A percentile compares a stretch with the other conserved stretches of the same genome.
Evolutionary conservation across 2,888 invertebrate genomes (phyloP).

Genomic region (Eilema griseolum): DNA sequence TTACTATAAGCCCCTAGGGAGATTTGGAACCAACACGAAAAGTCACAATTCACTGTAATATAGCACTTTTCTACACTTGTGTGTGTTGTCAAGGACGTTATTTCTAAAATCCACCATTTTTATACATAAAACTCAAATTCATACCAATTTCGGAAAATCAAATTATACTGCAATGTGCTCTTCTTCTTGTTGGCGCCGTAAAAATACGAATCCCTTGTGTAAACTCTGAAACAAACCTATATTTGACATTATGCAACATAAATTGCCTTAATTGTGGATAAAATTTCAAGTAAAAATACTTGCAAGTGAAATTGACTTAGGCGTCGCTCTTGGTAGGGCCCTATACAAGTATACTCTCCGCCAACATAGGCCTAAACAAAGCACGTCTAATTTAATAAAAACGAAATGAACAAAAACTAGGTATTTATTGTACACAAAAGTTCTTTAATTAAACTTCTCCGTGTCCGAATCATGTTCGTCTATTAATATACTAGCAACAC

Average conservation of each 20-base stretch:
- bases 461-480: constrained; percentile 37
- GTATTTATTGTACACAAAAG: background rate
- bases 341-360: background rate
- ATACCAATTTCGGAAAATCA: too few species aligned
- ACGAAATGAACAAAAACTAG: constrained; percentile 2
- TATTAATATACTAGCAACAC: constrained; percentile 59
- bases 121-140: too few species aligned
- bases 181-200: too few species aligned
- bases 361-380: background rate
- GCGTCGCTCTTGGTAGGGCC: background rate
- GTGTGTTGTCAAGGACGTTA: too few species aligned
- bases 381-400: background rate
- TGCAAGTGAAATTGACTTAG: background rate
- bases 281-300: background rate
- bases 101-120: too few species aligned
- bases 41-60: too few species aligned
- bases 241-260: background rate
- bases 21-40: too few species aligned
- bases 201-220: too few species aligned
- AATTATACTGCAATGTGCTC: too few species aligned
- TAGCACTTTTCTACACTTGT: too few species aligned
- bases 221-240: background rate
- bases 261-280: too few species aligned
- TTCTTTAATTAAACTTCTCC: constrained; percentile 45
- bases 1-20: too few species aligned